A percentile compares a stretch with the other conserved stretches of the same genome.
These are phyloP conservation scores for Platyura marginata DNA, from an alignment of 1,140 invertebrate genomes.

Conservation along the genomic window DNA sequence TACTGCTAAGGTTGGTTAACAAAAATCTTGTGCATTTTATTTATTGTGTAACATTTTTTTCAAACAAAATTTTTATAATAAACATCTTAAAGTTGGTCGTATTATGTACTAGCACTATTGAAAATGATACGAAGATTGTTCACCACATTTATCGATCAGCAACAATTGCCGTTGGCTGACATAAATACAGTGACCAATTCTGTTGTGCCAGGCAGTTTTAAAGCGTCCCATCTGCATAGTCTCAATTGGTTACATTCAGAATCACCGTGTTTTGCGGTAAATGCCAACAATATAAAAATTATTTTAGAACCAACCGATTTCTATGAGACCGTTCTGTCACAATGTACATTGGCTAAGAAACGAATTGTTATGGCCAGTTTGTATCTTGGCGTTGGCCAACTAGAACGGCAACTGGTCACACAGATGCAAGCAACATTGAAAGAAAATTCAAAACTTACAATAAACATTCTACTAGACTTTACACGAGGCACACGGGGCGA, in stretches of 20 bases:
- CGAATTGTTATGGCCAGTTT: slow-evolving; percentile 81
- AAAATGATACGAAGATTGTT: slow-evolving; percentile 2
- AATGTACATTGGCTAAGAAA: slow-evolving; percentile 44
- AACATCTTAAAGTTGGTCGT: neutral
- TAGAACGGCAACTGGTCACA: slow-evolving; percentile 64
- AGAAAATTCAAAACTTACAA: slow-evolving; percentile 38
- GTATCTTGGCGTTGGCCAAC: slow-evolving; percentile 76
- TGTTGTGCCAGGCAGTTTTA: neutral
- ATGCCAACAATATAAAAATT: slow-evolving; percentile 48
- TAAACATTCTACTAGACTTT: slow-evolving; percentile 78
- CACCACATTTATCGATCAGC: slow-evolving; percentile 1
- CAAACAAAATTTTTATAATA: too few species aligned
- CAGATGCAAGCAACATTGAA: slow-evolving; percentile 36
- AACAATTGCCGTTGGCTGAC: neutral
- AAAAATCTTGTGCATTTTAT: too few species aligned
- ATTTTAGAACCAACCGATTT: slow-evolving; percentile 56
- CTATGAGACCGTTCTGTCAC: slow-evolving; percentile 52
- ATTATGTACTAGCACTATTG: neutral
- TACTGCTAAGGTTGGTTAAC: neutral
- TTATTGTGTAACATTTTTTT: too few species aligned
- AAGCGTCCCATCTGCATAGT: slow-evolving; percentile 15
- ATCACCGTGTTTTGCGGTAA: slow-evolving; percentile 51
- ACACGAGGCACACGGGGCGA: slow-evolving; percentile 71
- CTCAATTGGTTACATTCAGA: slow-evolving; percentile 44
- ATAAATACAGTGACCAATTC: neutral